Evolutionary conservation across 2,797 vertebrate species (phyloP), one percentile per base, ranked within the genome.

Genomic region (Leucoraja ocellata): DNA sequence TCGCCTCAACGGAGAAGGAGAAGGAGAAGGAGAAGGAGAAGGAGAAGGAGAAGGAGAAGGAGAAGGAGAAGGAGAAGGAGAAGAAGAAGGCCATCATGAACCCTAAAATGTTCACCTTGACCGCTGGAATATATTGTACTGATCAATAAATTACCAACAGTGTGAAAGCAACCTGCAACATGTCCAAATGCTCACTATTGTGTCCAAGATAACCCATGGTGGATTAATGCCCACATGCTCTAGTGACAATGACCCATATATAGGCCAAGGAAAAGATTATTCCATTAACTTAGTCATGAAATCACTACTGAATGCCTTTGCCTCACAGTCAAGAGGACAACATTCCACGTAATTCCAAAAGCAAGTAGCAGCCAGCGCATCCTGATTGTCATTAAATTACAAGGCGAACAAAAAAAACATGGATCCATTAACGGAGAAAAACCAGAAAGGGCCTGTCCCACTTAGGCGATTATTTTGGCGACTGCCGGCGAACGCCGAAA

Each of bases 381-480:
- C 86, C 73, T 10, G 11, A 10, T n/a, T 93, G 36, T 58, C 63
- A 80, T 94, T 94, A 94, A 93, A 94, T 94, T 80, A 90, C 93
- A 94, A 95, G 94, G 94, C 94, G 94, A 95, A 94, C 94, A 94
- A 95, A 94, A 95, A 94, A 77, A 93, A 76, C 93, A 93, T 93
- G 92, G 94, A 93, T 93, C 94, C 93, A 93, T 93, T 94, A 93
- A 91, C 93, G 93, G 93, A 86, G 68, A 83, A 68, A 76, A 94
- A 74, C 93, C 3, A 46, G 46, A 46, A 46, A 46, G 46, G 46
- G 46, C 46, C 46, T 46, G 46, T 46, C 46, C 46, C 46, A 32
- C 32, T 32, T 32, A 32, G 32, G 32, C 32, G 0, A 32, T 32
- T 32, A 0, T 32, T 32, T 32, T 32, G 32, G 32, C 0, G 32